A percentile compares a stretch with the other conserved stretches of the same genome.
Evolutionary conservation across 2,888 invertebrate genomes (phyloP).

Genomic region (Campoplex capitator): DNA sequence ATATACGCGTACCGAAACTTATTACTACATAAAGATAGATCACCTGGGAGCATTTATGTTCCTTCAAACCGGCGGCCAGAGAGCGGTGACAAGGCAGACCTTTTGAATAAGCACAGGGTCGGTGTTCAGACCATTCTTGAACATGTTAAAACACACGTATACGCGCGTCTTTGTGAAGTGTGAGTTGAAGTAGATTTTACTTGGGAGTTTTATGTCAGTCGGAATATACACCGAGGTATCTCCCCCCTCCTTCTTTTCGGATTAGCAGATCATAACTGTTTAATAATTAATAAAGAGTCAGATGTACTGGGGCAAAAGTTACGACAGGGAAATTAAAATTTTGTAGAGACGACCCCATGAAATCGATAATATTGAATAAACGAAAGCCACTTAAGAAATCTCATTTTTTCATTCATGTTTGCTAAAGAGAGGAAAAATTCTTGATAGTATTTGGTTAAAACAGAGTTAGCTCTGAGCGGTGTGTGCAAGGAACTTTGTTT

Average conservation of each 20-base stretch:
- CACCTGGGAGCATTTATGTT: too few relatives aligned
- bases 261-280: not conserved
- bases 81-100: too few relatives aligned
- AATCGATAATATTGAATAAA: constrained; percentile 30
- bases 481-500: not conserved
- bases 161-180: too few relatives aligned
- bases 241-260: too few relatives aligned
- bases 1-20: too few relatives aligned
- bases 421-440: not conserved
- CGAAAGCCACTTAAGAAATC: constrained; percentile 1
- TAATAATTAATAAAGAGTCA: not conserved
- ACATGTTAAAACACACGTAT: not conserved
- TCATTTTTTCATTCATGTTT: not conserved
- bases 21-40: too few relatives aligned
- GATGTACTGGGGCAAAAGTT: constrained; percentile 10
- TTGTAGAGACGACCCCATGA: not conserved
- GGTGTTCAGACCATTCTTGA: not conserved
- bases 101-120: not conserved
- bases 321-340: constrained; percentile 29
- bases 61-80: too few relatives aligned
- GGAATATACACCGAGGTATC: too few relatives aligned
- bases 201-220: too few relatives aligned
- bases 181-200: too few relatives aligned
- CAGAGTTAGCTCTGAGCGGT: not conserved
- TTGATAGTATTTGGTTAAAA: not conserved